Evolutionary conservation across 1,140 invertebrate genomes (phyloP), one percentile per base, ranked within the genome.

Genomic region (Neotoxoptera formosana): DNA sequence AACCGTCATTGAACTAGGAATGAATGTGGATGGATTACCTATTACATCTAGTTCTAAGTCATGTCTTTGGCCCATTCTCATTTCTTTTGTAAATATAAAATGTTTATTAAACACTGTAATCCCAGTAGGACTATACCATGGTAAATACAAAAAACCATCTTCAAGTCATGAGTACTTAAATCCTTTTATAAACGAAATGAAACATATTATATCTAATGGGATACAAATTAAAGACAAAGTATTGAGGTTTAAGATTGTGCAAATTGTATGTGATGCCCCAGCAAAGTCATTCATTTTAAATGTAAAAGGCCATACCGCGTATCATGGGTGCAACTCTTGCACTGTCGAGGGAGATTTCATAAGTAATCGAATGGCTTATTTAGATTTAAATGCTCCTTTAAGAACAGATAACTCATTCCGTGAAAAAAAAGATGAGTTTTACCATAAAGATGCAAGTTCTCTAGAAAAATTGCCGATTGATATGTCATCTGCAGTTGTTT

Each of bases 11-110:
- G 30, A 88, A 47, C 45, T 88, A 88, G 30, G 86, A 21, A 21
- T 88, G 45, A 88, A 88, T n/a, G 47, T 88, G 45, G 86, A 88
- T 48, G 86, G 45, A 47, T 17, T 88, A 30, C 86, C 86, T 48
- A 30, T 88, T 14, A 48, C 86, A 88, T 47, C 41, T 88, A 47
- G 41, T 47, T 88, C 86, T 20, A 88, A 88, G 25, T 88, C 86
- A 47, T 47, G 30, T 88, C 45, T 88, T 51, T 88, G 86, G 86
- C 47, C 86, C 45, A 88, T 88, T 48, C 47, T 88, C 23, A 48
- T 88, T 25, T 88, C 86, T 30, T 45, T 88, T 88, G 45, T 51
- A 14, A 88, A 88, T 88, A 20, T 88, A 47, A 21, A 21, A 11
- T 45, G 8, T 48, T 48, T 88, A 48, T 23, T 30, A 48, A 25